phyloP scores from a whole-genome alignment of 2,888 invertebrate genomes.

The Dryobotodes eremita region DNA sequence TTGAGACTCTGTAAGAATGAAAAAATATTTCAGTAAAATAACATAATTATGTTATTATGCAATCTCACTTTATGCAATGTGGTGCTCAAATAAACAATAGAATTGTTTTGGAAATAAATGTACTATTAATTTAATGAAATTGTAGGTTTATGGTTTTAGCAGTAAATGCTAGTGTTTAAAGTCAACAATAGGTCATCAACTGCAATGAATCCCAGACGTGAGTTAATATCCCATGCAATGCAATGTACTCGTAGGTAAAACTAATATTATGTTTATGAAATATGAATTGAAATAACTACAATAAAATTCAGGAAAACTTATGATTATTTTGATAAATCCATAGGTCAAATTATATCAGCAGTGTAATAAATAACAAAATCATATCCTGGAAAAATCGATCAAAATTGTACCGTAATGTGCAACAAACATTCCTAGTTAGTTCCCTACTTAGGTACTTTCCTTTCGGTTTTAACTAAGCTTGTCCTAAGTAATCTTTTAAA shows the following conservation, averaged over 20 bases:
- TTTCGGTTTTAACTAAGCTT: not conserved
- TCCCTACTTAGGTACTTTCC: not conserved
- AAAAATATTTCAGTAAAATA: not conserved
- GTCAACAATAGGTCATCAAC: slow-evolving; percentile 25
- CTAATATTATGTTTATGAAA: not conserved
- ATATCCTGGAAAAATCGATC: not conserved
- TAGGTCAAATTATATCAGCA: not conserved
- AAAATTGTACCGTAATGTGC: not conserved
- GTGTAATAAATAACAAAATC: not conserved
- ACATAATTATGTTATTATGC: not conserved
- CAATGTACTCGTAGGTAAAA: not conserved
- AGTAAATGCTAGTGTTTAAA: slow-evolving; percentile 13
- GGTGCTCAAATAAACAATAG: slow-evolving; percentile 20
- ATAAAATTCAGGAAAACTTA: not conserved
- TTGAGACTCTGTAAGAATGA: slow-evolving; percentile 79
- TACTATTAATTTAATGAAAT: not conserved
- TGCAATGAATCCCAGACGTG: not conserved
- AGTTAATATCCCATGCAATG: not conserved
- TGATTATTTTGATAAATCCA: not conserved
- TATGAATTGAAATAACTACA: not conserved
- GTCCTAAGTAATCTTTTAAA: not conserved
- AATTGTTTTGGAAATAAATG: slow-evolving; percentile 22
- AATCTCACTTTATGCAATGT: not conserved
- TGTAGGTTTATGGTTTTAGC: not conserved
- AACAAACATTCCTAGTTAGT: not conserved